Evolutionary conservation across 2,113 vertebrate species (phyloP), one percentile per base, ranked within the genome.

Genomic region (Trogon surrucura): DNA sequence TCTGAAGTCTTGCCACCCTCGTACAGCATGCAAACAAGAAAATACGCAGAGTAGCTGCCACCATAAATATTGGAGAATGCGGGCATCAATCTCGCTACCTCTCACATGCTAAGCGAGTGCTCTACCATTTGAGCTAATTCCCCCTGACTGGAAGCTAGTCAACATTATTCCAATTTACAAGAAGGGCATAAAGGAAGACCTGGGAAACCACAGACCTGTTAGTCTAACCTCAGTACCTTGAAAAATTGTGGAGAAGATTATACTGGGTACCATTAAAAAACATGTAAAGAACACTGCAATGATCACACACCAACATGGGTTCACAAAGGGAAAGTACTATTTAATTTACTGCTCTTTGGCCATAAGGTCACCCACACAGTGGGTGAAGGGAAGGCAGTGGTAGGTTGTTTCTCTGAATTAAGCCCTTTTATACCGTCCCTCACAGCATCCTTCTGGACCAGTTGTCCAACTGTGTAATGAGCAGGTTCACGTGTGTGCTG

Each of bases 71-170:
- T 96, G 96, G 96, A 97, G 96, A 97, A 95, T 95, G 93, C 89
- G 91, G 92, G 94, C 92, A 95, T 96, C 88, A 94, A 96, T 96
- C 96, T 96, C 95, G 93, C 96, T 97, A 89, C 96, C 95, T 95
- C 95, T 95, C 96, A 85, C 95, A 96, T 95, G 96, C 93, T 97
- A 96, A 96, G 96, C 87, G 91, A 96, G 91, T 92, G 89, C 93
- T 95, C 95, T 96, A 92, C 97, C 92, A 95, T 95, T 96, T 97
- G 96, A 97, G 91, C 91, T 96, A 96, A 97, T 97, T 95, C 96
- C 96, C 96, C 95, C 36, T 61, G 38, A 47, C 36, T 45, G 36
- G 20, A 69, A 86, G 53, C 10, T 58, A 41, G 30, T 5, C 34
- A 66, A 4, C 2, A 2, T 53, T 69, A 36, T 17, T 78, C 45